Conservation (phyloP, 2,888 invertebrate species). For the Timema cristinae region DNA sequence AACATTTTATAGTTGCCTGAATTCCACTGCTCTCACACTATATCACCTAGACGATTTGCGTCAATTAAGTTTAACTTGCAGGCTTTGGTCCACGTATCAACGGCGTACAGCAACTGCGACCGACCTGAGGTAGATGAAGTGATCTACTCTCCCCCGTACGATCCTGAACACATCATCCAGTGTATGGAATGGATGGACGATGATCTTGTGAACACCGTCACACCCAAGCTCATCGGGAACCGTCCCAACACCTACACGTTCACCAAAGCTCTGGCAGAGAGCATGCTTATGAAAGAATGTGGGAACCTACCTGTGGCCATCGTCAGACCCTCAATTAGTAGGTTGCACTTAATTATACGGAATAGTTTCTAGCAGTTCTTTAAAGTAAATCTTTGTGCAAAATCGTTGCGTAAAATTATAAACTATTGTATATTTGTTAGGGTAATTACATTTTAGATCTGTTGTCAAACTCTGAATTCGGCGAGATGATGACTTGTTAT, state of each 20-base stretch:
- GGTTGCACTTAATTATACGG: neutral
- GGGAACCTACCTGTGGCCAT: slow-evolving; percentile 51
- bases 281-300: slow-evolving; percentile 49
- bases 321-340: slow-evolving; percentile 55
- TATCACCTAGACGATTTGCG: too few relatives aligned
- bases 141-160: slow-evolving; percentile 74
- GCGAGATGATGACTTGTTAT: too few relatives aligned
- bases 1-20: too few relatives aligned
- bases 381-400: too few relatives aligned
- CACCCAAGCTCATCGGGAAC: slow-evolving; percentile 41
- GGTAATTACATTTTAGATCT: too few relatives aligned
- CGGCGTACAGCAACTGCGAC: slow-evolving; percentile 97
- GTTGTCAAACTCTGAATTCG: too few relatives aligned
- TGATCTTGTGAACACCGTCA: slow-evolving; percentile 41
- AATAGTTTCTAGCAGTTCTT: too few relatives aligned
- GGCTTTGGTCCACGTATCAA: slow-evolving; percentile 82
- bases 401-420: too few relatives aligned
- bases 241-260: slow-evolving; percentile 60
- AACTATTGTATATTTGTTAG: too few relatives aligned
- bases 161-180: slow-evolving; percentile 54
- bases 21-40: too few relatives aligned
- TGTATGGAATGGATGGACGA: slow-evolving; percentile 43
- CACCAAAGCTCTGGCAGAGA: slow-evolving; percentile 58
- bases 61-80: slow-evolving; percentile 27
- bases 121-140: slow-evolving; percentile 79